Base-by-base conservation (phyloP, 2,888 invertebrate genomes). In the Orthosia gracilis region DNA sequence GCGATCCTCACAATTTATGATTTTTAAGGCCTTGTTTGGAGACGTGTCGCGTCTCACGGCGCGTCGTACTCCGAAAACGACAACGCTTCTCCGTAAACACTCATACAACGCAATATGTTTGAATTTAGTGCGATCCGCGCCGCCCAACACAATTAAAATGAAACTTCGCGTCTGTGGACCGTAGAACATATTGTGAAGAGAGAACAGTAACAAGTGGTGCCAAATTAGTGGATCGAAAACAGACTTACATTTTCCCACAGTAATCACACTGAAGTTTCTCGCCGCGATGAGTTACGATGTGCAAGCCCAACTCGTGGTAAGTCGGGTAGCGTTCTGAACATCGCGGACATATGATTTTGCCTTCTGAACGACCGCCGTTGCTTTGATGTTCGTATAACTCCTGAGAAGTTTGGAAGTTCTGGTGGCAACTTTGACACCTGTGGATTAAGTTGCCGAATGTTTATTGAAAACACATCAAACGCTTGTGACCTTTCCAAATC, bases 381-480 rank as follows among this genome's bases (percentile, higher is more conserved):
- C 82, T 93, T 83, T 94, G 93, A 85, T 96, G 96, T 64, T 96
- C 96, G 2, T 84, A 77, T 49, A 96, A 82, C 77, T 96, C 96
- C 85, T 94, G 94, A 3, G 96, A 96, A 12, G 95, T 95, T 86
- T 94, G 95, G 85, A 96, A 96, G 84, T 94, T 96, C 71, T 93
- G 91, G 80, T 96, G 95, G 81, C 96, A 96, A 85, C 96, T 96
- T 31, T 83, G 80, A 84, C 96, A 96, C 96, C 96, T 96, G 85
- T 57, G 78, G 68, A 59, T 64, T n/a, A 76, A 49, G 47, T 62
- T 81, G 31, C n/a, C 18, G 21, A 23, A 64, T 81, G 50, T 62
- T 65, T 75, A 63, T 63, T 75, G 49, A 63, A 45, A 55, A 40
- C 55, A 65, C 23, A n/a, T 13, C 11, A 40, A 23, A 64, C 18